Percentiles rank a stretch among this genome's conserved stretches.
Evolutionary conservation across 2,113 vertebrate genomes (phyloP).

Genomic region (Dinomys branickii): DNA sequence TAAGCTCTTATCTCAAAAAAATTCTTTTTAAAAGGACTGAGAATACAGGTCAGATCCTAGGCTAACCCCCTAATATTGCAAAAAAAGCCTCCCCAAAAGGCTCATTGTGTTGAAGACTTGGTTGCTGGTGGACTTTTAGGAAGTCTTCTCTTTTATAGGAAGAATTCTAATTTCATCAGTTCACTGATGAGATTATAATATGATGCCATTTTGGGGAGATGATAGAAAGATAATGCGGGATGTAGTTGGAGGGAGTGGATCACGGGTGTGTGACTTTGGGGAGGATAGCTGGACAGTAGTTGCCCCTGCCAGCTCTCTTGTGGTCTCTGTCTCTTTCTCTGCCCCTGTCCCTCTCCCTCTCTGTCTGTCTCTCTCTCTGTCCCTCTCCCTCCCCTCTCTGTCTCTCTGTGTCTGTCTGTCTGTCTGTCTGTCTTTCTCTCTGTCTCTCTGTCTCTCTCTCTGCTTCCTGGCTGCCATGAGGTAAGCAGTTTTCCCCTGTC

Average conservation of each 20-base stretch:
- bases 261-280: background rate
- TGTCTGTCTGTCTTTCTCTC: too few species aligned
- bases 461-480: background rate
- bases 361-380: too few species aligned
- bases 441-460: background rate
- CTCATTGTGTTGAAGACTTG: background rate
- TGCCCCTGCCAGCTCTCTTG: background rate
- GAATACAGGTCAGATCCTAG: background rate
- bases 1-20: background rate
- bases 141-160: background rate
- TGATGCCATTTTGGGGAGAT: background rate
- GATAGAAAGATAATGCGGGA: background rate
- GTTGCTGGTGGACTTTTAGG: background rate
- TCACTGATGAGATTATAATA: background rate
- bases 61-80: background rate
- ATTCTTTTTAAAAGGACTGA: background rate
- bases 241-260: background rate
- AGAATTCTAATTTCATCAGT: background rate
- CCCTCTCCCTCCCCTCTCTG: too few species aligned
- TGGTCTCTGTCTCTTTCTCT: background rate
- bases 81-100: background rate
- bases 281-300: background rate
- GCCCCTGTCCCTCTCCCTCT: background rate
- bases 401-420: too few species aligned
- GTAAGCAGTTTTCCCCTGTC: background rate